Base-by-base conservation (phyloP, 1,140 invertebrate species). In the Meteorus sp. region DNA sequence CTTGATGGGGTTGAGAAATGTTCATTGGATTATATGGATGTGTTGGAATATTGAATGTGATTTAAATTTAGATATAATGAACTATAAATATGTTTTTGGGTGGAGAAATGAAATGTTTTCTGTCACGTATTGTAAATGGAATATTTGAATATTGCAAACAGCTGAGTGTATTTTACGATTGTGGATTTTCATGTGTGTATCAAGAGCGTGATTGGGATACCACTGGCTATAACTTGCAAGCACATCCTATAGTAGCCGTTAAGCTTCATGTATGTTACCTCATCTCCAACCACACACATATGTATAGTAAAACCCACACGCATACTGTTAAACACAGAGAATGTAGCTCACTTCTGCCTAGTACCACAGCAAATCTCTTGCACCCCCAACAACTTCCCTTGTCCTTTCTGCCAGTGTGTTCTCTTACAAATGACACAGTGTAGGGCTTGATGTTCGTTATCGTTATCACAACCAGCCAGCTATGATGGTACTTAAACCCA, bases 391-490 rank as follows among this genome's bases (percentile, higher is more conserved):
- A 39, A 13, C 3, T 39, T 4, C 45, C 29, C 7, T 41, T 15
- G 45, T 41, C 50, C 43, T 61, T 57, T 53, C 33, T 31, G 27
- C 43, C 31, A 41, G 27, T 53, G 25, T 52, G 50, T 35, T 35
- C 50, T 48, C 58, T 53, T 55, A 55, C 51, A 25, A 48, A 55
- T 22, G 41, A 59, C 31, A 43, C 50, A 44, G 55, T 11, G 19
- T 31, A 9, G 39, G 43, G 33, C 33, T 31, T 37, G 41, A 54
- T 44, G 20, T 52, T 60, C 58, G 58, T 60, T 60, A 60, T 65
- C 63, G 62, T 66, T 70, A 68, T 68, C 65, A 27, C 44, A 51
- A 52, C 29, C 35, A 51, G 59, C 63, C 62, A 67, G 60, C 31
- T 48, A 66, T 35, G 22, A 39, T 27, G 44, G 19, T 31, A 25